These are phyloP conservation scores for Dastarcus helophoroides DNA, from an alignment of 2,888 invertebrate species.

Conservation along the genomic window DNA sequence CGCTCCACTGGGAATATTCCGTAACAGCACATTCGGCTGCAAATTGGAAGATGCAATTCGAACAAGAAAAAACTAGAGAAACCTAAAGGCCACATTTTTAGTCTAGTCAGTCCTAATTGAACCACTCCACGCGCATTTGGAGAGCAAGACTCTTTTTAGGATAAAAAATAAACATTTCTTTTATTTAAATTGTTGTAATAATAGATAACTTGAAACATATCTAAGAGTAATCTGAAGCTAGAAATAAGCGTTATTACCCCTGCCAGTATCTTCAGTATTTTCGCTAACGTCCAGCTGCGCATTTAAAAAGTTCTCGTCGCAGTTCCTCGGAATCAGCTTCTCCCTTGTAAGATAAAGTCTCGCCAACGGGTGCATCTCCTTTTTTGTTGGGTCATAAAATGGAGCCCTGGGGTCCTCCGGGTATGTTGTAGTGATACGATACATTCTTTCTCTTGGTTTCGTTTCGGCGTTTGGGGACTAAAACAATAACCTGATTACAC, in stretches of 20 bases:
- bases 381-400: constrained; percentile 66
- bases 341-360: constrained; percentile 66
- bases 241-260: constrained; percentile 46
- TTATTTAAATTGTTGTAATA: too few species aligned
- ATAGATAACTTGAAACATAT: neutral
- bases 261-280: constrained; percentile 53
- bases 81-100: too few species aligned
- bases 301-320: constrained; percentile 52
- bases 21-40: constrained; percentile 74
- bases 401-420: constrained; percentile 88
- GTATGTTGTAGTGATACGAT: constrained; percentile 77
- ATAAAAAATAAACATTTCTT: too few species aligned
- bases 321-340: constrained; percentile 60
- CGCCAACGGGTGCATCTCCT: constrained; percentile 74
- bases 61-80: too few species aligned
- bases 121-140: too few species aligned
- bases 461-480: constrained; percentile 72
- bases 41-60: too few species aligned
- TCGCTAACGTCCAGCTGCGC: constrained; percentile 53
- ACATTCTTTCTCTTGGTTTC: constrained; percentile 71
- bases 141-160: too few species aligned
- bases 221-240: neutral
- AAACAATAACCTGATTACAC: too few species aligned
- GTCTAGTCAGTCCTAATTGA: too few species aligned
- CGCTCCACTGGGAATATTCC: constrained; percentile 65